These are phyloP conservation scores for Malurus splendens DNA, from an alignment of 2,797 vertebrate genomes.

Conservation along the genomic window DNA sequence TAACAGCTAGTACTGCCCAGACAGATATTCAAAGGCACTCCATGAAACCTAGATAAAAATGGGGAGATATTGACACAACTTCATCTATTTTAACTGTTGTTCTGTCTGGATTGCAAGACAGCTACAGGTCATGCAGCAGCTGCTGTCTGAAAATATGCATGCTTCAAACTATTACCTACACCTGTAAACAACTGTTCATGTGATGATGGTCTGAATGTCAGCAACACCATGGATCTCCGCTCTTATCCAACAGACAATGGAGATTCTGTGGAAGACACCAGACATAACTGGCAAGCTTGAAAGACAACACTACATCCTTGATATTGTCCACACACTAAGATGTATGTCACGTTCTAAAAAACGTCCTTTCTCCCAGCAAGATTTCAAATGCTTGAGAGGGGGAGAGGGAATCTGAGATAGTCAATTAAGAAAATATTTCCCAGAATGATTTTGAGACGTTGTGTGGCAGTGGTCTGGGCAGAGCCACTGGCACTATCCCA, in stretches of 20 bases:
- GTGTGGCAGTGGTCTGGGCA: not conserved
- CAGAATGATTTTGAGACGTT: not conserved
- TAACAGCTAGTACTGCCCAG: not conserved
- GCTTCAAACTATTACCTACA: not conserved
- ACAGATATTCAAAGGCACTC: not conserved
- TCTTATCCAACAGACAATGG: not conserved
- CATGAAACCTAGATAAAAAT: not conserved
- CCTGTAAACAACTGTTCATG: not conserved
- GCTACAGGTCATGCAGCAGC: not conserved
- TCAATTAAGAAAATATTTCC: not conserved
- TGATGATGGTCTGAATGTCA: not conserved
- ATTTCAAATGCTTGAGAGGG: not conserved
- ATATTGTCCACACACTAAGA: not conserved
- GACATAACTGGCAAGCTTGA: not conserved
- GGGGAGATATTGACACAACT: not conserved
- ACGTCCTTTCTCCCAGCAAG: not conserved
- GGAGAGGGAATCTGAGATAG: not conserved
- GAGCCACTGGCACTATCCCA: not conserved
- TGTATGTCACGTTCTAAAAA: not conserved
- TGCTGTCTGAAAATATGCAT: not conserved
- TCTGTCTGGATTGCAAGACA: not conserved
- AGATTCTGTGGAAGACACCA: not conserved
- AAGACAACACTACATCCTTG: not conserved
- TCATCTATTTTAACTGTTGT: not conserved
- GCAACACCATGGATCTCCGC: rapidly evolving